A percentile compares a stretch with the other conserved stretches of the same genome.
These are phyloP conservation scores for Drosophila monieri DNA, from an alignment of 2,888 invertebrate genomes.

Conservation along the genomic window DNA sequence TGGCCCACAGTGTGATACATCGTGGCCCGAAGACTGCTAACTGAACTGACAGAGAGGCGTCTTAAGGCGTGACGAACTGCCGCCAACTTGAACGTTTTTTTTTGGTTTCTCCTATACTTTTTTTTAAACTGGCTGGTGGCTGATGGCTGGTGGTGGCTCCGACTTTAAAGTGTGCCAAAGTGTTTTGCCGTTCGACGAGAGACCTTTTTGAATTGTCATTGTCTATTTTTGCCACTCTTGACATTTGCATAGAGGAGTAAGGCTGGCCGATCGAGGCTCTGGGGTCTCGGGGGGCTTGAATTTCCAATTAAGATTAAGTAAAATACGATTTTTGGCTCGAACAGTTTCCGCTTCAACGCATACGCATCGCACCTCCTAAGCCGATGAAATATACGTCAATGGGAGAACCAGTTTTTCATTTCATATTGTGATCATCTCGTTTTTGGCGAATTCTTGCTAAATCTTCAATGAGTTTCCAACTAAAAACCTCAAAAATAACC, in stretches of 20 bases:
- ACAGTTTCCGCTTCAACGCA: slow-evolving; percentile 55
- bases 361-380: slow-evolving; percentile 27
- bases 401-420: slow-evolving; percentile 59
- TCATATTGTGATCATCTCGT: slow-evolving; percentile 53
- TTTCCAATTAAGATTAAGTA: slow-evolving; percentile 65
- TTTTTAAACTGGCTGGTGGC: slow-evolving; percentile 31
- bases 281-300: slow-evolving; percentile 21
- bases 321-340: slow-evolving; percentile 36
- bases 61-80: slow-evolving; percentile 73
- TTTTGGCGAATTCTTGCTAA: slow-evolving; percentile 52
- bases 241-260: slow-evolving; percentile 65
- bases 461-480: slow-evolving; percentile 41
- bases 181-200: slow-evolving; percentile 49
- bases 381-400: slow-evolving; percentile 57
- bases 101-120: slow-evolving; percentile 1
- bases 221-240: slow-evolving; percentile 69
- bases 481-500: slow-evolving; percentile 26
- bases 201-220: slow-evolving; percentile 68
- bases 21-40: slow-evolving; percentile 47
- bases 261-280: slow-evolving; percentile 22
- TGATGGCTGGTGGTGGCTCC: slow-evolving; percentile 13
- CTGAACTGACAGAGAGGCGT: slow-evolving; percentile 63
- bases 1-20: slow-evolving; percentile 55
- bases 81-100: slow-evolving; percentile 45
- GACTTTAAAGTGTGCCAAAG: slow-evolving; percentile 67